Conservation (phyloP, 2,888 invertebrate genomes). For the Leptopilina syphax region DNA sequence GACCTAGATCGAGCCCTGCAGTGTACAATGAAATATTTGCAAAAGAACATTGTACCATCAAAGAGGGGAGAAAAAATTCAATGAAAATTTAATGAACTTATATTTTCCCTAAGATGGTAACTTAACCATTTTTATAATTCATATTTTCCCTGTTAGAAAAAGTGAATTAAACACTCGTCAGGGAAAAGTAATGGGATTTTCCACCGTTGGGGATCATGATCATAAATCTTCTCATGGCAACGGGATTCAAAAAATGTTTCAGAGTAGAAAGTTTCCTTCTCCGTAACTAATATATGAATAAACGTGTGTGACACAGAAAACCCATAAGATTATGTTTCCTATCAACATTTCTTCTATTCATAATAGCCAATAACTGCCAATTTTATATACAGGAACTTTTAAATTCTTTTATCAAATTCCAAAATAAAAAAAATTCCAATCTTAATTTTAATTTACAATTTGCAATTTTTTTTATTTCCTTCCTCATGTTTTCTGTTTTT, state of each 20-base stretch:
- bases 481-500: no score
- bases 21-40: no score
- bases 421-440: no score
- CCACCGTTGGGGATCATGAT: not conserved
- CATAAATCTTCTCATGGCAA: not conserved
- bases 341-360: not conserved
- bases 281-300: not conserved
- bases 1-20: no score
- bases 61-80: no score
- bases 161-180: not conserved
- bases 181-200: slow-evolving; percentile 16
- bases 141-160: not conserved
- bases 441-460: no score
- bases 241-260: slow-evolving; percentile 27
- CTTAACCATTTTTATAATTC: no score
- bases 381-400: not conserved
- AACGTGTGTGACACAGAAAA: not conserved
- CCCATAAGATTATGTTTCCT: not conserved
- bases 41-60: no score
- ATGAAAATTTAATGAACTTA: no score
- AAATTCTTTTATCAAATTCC: not conserved
- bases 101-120: not conserved
- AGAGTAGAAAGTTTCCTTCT: slow-evolving; percentile 24
- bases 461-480: no score
- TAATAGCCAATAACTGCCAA: no score